Conservation (phyloP, 1,140 invertebrate species). For the Caenorhabditis briggsae region DNA sequence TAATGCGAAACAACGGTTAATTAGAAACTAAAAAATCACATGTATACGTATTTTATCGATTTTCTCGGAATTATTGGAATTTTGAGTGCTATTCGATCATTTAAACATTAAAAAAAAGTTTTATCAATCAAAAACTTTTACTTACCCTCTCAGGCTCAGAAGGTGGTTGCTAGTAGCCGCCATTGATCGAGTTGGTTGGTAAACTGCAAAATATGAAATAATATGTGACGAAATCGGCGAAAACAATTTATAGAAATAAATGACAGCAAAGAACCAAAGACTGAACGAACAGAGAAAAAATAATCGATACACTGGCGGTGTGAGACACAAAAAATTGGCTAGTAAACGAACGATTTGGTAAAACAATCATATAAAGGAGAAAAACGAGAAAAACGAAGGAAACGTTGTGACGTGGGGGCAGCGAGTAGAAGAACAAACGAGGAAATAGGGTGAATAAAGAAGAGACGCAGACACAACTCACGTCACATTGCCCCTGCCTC, state of each 20-base stretch:
- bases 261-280: slow-evolving; percentile 25
- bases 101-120: too few species aligned
- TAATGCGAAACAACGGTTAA: too few species aligned
- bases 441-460: neutral
- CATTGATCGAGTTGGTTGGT: neutral
- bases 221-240: neutral
- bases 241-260: neutral
- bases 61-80: too few species aligned
- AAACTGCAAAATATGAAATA: neutral
- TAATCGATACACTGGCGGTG: slow-evolving; percentile 17
- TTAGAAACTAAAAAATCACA: too few species aligned
- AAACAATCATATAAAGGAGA: slow-evolving; percentile 29
- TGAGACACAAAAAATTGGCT: neutral
- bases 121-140: neutral
- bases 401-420: slow-evolving; percentile 1
- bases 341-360: slow-evolving; percentile 30
- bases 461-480: neutral
- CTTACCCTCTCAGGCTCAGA: slow-evolving; percentile 28
- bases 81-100: too few species aligned
- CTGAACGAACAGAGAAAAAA: neutral
- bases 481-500: neutral
- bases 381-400: slow-evolving; percentile 7
- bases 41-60: too few species aligned
- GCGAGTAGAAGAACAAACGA: neutral
- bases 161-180: neutral